phyloP scores from a whole-genome alignment of 2,888 invertebrate species.

The Callyntrura sp. region DNA sequence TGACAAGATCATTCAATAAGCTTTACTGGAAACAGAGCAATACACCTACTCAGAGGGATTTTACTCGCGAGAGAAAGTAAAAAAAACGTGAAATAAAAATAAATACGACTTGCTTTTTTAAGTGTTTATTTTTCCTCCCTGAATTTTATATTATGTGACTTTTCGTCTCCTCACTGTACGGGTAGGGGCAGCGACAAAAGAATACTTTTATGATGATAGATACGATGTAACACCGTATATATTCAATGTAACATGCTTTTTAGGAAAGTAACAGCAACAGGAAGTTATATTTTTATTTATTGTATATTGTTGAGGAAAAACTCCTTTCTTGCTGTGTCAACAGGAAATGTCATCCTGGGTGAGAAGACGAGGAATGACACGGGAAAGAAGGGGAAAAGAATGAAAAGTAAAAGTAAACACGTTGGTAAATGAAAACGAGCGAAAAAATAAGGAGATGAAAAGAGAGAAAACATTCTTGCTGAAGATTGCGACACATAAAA shows the following conservation, averaged over 20 bases:
- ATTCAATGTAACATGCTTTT: no score
- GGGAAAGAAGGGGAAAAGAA: conserved; percentile 3
- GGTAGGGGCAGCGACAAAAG: no score
- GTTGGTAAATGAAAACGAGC: neutral
- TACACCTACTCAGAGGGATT: no score
- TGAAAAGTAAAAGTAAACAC: conserved; percentile 22
- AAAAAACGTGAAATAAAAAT: neutral
- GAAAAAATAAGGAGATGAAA: neutral
- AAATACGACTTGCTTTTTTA: neutral
- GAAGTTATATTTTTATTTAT: conserved; percentile 39
- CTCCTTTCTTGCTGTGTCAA: conserved; percentile 38
- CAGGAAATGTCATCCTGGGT: conserved; percentile 55
- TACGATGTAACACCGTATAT: no score
- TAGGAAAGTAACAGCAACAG: conserved; percentile 56
- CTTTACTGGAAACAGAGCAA: no score
- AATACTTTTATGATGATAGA: no score
- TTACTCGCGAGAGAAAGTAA: neutral
- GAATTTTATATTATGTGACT: neutral
- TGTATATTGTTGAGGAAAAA: conserved; percentile 9
- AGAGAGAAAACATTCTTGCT: neutral
- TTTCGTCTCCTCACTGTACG: neutral
- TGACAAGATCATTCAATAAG: no score
- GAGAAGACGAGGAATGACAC: conserved; percentile 30
- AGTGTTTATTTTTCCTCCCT: neutral
- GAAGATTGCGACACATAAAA: conserved; percentile 30